Evolutionary conservation across 1,140 invertebrate species (phyloP).

Genomic region (Luehdorfia chinensis): DNA sequence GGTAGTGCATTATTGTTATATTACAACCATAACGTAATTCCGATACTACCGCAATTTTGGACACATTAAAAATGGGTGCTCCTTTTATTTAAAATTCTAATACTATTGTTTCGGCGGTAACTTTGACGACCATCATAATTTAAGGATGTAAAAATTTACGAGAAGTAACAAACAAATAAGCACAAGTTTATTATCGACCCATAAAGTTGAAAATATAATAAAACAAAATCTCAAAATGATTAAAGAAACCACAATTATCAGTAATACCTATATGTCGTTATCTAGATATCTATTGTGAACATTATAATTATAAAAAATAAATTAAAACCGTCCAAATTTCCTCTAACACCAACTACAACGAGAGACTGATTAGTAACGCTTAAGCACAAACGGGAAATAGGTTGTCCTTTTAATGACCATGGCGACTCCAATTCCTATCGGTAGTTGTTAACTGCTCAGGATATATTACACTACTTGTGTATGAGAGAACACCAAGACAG

Average conservation of each 20-base stretch:
- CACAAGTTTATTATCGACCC: conserved; percentile 8
- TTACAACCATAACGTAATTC: conserved; percentile 33
- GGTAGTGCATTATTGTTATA: conserved; percentile 38
- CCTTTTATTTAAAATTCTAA: conserved; percentile 1
- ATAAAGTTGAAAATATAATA: not conserved
- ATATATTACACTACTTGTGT: no score
- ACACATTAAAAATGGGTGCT: conserved; percentile 7
- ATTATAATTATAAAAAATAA: no score
- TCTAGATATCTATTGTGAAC: no score
- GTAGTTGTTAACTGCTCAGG: no score
- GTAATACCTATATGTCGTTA: no score
- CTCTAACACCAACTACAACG: no score
- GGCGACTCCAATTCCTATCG: no score
- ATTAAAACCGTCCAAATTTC: no score
- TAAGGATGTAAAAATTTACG: conserved; percentile 7
- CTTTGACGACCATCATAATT: conserved; percentile 16
- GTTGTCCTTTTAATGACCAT: no score
- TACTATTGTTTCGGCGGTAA: conserved; percentile 6
- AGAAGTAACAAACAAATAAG: conserved; percentile 14
- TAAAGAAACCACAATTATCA: conserved; percentile 3
- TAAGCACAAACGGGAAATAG: no score
- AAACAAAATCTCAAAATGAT: conserved; percentile 1
- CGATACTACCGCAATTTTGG: conserved; percentile 29
- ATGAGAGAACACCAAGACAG: no score
- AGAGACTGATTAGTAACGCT: no score